Evolutionary conservation across 2,113 vertebrate species (phyloP), one percentile per base, ranked within the genome.

Genomic region (Syngnathus scovelli): DNA sequence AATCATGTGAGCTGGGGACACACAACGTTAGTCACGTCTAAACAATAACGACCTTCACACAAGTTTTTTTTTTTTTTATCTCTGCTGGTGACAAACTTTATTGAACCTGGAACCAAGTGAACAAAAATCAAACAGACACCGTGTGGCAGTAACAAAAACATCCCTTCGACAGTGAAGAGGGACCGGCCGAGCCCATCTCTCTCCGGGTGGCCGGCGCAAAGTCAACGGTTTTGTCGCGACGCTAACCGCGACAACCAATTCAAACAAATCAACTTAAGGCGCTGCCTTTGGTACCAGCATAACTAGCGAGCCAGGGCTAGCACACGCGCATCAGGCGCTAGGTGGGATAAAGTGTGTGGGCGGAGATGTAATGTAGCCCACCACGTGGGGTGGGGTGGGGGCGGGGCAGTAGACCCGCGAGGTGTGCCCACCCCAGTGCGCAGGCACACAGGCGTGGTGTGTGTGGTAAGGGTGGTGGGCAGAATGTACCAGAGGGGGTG

Each of bases 291-390:
- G 27, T 33, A 33, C 18, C 1, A 1, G 36, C 4, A 38, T 18
- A 38, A 39, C 1, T 1, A 33, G 27, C 16, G 33, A 56, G 23
- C 23, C 7, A 2, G 6, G 1, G 33, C 1, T 13, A 19, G 4
- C 7, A 12, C 5, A 6, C 21, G 6, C 0, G 52, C 4, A 48
- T 70, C 76, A 95, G 82, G 93, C 90, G 66, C 89, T 83, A 61
- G 93, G 91, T 69, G 94, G 88, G 55, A 92, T n/a, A 23, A 91
- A 94, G 72, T 94, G 93, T 6, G 90, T 79, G 58, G 84, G 83
- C 10, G 94, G 88, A 19, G 92, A 81, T 18, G 91, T 76, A 70
- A 95, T 59, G 74, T 93, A 96, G 66, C 89, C 66, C 1, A 94
- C 78, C 44, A 92, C 78, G 1, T 92, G 92, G 64, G 2, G 66